Conservation (phyloP, 53 echinoderm and acorn worm species). For the Crossaster papposus region DNA sequence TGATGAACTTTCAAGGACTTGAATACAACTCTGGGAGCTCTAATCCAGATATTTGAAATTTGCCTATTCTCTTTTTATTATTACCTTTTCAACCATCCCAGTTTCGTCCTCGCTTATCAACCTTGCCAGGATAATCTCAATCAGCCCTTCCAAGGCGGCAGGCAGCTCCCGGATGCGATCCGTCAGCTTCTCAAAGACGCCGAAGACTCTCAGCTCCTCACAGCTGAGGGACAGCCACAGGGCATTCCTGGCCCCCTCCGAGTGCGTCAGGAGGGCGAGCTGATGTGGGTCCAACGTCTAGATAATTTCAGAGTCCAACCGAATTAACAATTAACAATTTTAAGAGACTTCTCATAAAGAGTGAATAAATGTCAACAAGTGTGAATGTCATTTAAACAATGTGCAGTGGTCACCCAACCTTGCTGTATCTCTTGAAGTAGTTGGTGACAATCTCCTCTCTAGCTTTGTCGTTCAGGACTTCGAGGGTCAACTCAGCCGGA, state of each 20-base stretch:
- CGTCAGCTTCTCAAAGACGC: slow-evolving; percentile 82
- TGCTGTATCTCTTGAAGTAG: slow-evolving; percentile 87
- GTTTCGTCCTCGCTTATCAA: slow-evolving; percentile 88
- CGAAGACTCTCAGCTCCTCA: slow-evolving; percentile 92
- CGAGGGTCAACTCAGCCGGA: slow-evolving; percentile 66
- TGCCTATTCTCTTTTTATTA: background rate
- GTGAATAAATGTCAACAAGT: too few relatives aligned
- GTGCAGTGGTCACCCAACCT: slow-evolving; percentile 54
- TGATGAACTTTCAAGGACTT: too few relatives aligned
- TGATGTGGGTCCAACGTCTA: slow-evolving; percentile 90
- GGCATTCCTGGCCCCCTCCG: slow-evolving; percentile 88
- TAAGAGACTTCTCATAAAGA: too few relatives aligned
- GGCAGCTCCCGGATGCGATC: slow-evolving; percentile 74
- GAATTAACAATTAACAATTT: slow-evolving; percentile 2
- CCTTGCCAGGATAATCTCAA: slow-evolving; percentile 76
- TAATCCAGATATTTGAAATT: too few relatives aligned
- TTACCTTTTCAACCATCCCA: slow-evolving; percentile 80
- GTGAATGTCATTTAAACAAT: too few relatives aligned
- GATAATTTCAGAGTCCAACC: background rate
- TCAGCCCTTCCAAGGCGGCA: slow-evolving; percentile 75
- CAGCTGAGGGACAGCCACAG: slow-evolving; percentile 94
- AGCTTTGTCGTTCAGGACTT: slow-evolving; percentile 66
- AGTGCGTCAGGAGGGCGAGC: slow-evolving; percentile 66
- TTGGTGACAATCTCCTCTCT: slow-evolving; percentile 77
- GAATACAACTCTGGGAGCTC: background rate